Conservation (phyloP, 2,888 invertebrate genomes). For the Oscheius sp. region DNA sequence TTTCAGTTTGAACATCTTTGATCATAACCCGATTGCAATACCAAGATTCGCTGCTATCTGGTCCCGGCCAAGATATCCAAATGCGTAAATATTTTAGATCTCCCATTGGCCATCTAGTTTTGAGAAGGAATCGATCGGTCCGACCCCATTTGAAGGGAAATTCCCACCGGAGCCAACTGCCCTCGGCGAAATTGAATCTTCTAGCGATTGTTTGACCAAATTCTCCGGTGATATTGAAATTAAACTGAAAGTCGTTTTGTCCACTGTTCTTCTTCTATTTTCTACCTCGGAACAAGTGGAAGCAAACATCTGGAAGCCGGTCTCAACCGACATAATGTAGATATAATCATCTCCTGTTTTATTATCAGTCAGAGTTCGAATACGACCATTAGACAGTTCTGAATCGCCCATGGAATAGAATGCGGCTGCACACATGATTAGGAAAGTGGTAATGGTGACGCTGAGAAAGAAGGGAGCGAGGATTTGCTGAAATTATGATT, state of each 20-base stretch:
- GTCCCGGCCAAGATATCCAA: constrained; percentile 53
- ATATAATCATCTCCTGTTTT: constrained; percentile 51
- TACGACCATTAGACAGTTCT: constrained; percentile 26
- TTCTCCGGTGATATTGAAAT: constrained; percentile 50
- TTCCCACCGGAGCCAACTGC: constrained; percentile 29
- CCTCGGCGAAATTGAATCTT: constrained; percentile 34
- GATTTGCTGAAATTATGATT: background rate
- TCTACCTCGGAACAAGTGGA: constrained; percentile 47
- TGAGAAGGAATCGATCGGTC: constrained; percentile 51
- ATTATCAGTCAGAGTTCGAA: constrained; percentile 48
- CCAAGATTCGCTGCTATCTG: constrained; percentile 55
- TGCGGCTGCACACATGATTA: background rate
- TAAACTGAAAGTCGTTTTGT: constrained; percentile 33
- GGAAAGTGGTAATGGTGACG: background rate
- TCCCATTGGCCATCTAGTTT: constrained; percentile 52
- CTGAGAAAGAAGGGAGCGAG: background rate
- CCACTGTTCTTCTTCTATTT: background rate
- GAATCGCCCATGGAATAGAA: too few relatives aligned
- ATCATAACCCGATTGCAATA: constrained; percentile 49
- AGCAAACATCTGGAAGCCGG: constrained; percentile 55
- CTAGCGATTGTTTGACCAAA: constrained; percentile 45
- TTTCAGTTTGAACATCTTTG: constrained; percentile 47
- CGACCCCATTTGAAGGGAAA: constrained; percentile 53
- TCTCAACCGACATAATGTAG: constrained; percentile 53
- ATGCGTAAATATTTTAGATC: constrained; percentile 45